Evolutionary conservation across 2,888 invertebrate genomes (phyloP), one percentile per base, ranked within the genome.

Genomic region (Plebejus melissa): DNA sequence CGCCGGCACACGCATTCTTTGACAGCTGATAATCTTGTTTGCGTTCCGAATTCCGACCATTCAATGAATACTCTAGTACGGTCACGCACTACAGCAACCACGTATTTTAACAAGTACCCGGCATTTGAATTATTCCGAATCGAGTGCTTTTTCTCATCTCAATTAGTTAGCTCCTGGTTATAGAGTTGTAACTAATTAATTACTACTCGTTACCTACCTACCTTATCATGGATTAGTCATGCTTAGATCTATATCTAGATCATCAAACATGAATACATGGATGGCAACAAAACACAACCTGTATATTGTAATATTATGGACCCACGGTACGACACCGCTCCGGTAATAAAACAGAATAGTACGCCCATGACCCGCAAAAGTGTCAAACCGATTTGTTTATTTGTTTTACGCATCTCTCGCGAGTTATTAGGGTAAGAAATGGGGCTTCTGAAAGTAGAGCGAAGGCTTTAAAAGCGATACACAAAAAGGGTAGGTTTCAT

Each of bases 1-100:
- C 79, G 79, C 79, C 83, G 83, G 85, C 84, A 86, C 87, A 88
- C 88, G 87, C 88, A 86, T 87, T 88, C 89, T 86, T 86, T 86
- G 85, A 87, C 87, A 87, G 85, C 85, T 85, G 85, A 86, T 82
- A 84, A 85, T 83, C 84, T 85, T 82, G 84, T 85, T 86, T 85
- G 83, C 83, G 82, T 84, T 84, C 84, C 80, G 80, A 81, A 82
- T 84, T 84, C 84, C 80, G 80, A 81, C 80, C 81, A 81, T 81
- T 84, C 80, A 81, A 81, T 81, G 78, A 80, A 81, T 79, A 78
- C 78, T 77, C 77, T 77, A 76, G 74, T 79, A 76, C 77, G 77
- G 77, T 76, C 75, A 77, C 78, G 65, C 72, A 77, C 74, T 69
- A 74, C 65, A 74, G 70, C 6, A 28, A 22, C 60, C 16, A 65